Percentiles rank a stretch among this genome's conserved stretches.
Evolutionary conservation across 2,113 vertebrate genomes (phyloP).

Genomic region (Pan troglodytes): NHGRI_mPanTro3-v2.1_pri NC_086015.1:19218001-19218500

Average conservation of each 20-base stretch:
- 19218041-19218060: too few species aligned
- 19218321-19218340: not conserved
- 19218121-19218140: not conserved
- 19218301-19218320: not conserved
- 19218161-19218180: not conserved
- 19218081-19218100: not conserved
- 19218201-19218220: not conserved
- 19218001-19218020: too few species aligned
- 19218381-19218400: too few species aligned
- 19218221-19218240: slow-evolving; percentile 26
- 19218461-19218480: too few species aligned
- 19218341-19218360: not conserved
- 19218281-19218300: not conserved
- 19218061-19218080: too few species aligned
- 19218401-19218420: too few species aligned
- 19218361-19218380: too few species aligned
- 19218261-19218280: not conserved
- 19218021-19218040: too few species aligned
- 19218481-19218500: too few species aligned
- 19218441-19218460: too few species aligned
- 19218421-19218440: too few species aligned
- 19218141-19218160: not conserved
- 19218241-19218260: not conserved
- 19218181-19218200: not conserved
- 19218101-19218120: not conserved